Base-by-base conservation (phyloP, 2,797 vertebrate species). In the Tarsius wallacei region DNA sequence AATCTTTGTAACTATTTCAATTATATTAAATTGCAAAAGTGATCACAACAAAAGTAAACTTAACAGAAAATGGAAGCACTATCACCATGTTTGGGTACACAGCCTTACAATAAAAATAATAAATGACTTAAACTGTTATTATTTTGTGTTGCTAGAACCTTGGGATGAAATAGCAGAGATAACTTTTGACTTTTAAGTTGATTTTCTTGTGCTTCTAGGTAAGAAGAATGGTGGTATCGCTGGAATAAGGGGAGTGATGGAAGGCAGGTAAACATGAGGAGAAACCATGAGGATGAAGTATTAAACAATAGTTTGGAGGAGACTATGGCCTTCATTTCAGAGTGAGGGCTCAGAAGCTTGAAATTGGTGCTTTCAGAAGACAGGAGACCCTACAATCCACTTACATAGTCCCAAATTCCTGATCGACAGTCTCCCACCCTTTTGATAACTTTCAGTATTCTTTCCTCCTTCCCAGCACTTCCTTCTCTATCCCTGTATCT, bases 11-110 rank as follows among this genome's bases (percentile, higher is more conserved):
- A 76, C 26, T 82, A 70, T 77, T 96, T 85, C 61, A 95, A 53
- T n/a, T 68, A 71, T 47, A 36, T 71, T 94, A 90, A 92, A 71
- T 77, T 70, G 26, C 6, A 96, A 87, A 94, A 90, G 12, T 90
- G 22, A 74, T 21, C 22, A 57, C 26, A 74, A n/a, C 2, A 64
- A 64, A 94, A 95, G 61, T n/a, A 68, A 19, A 51, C 11, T 71
- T 91, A 76, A 83, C 10, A 80, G 80, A 89, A 90, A 76, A 66
- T 82, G 55, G 55, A 88, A 94, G 14, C n/a, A 63, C 33, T 64
- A 42, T 17, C 16, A 81, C 12, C 15, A 53, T 91, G 13, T 63
- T 70, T 61, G 19, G 10, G 47, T 63, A 53, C 9, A 28, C 2
- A 36, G 3, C 61, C 76, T 83, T 87, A 49, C 15, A 76, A 71